Conservation (phyloP, 2,797 vertebrate species). For the Geotria australis region DNA sequence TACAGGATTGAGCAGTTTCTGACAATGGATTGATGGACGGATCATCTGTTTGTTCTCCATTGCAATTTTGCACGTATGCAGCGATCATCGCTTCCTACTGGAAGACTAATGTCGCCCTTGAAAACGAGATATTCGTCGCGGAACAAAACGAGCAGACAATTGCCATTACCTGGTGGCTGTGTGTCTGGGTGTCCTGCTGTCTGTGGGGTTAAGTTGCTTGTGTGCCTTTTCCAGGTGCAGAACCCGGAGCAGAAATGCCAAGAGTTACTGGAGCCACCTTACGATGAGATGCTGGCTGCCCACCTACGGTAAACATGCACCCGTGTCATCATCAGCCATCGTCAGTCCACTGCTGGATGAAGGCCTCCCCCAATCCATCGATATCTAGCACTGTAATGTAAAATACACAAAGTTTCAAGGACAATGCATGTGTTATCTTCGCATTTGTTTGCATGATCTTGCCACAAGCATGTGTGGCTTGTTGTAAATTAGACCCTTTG, state of each 20-base stretch:
- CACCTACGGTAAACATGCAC: slow-evolving; percentile 42
- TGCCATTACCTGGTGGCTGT: too few relatives aligned
- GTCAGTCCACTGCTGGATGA: neutral
- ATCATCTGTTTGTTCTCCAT: too few relatives aligned
- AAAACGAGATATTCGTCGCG: neutral
- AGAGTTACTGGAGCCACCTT: slow-evolving; percentile 59
- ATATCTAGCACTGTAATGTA: neutral
- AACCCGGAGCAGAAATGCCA: slow-evolving; percentile 75
- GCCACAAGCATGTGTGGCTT: too few relatives aligned
- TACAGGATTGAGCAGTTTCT: too few relatives aligned
- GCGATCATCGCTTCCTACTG: too few relatives aligned
- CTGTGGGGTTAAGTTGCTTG: slow-evolving; percentile 1
- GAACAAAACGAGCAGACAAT: neutral
- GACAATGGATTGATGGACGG: too few relatives aligned
- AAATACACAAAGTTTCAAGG: neutral
- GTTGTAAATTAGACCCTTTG: too few relatives aligned
- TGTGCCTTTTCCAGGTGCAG: slow-evolving; percentile 12
- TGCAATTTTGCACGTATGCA: too few relatives aligned
- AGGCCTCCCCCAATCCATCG: neutral
- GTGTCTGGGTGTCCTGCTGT: neutral
- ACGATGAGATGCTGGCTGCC: slow-evolving; percentile 87
- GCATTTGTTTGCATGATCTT: too few relatives aligned
- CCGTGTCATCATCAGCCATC: neutral
- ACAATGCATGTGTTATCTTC: too few relatives aligned
- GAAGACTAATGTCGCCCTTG: too few relatives aligned